These are phyloP conservation scores for Tupaia tana DNA, from an alignment of 2,113 vertebrate genomes.

Conservation along the genomic window DNA sequence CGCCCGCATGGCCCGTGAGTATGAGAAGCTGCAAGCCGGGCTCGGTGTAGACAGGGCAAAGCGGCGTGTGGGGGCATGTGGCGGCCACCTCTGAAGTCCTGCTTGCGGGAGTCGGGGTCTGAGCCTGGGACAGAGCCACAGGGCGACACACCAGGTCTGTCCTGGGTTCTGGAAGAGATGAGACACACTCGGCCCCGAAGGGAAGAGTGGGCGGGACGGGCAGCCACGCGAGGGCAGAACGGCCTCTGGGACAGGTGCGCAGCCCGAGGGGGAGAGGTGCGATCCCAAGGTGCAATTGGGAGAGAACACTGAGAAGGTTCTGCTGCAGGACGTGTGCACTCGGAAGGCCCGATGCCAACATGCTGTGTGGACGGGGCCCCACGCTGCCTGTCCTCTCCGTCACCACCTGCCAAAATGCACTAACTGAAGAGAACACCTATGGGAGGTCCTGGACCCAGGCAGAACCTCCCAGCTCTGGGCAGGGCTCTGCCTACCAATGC, in stretches of 20 bases:
- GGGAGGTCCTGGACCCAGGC: neutral
- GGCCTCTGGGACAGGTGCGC: neutral
- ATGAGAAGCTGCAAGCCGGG: constrained; percentile 76
- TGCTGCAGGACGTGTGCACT: neutral
- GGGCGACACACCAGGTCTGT: neutral
- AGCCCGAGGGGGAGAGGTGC: neutral
- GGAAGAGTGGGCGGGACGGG: neutral
- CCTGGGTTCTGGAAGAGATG: neutral
- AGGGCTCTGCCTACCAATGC: neutral
- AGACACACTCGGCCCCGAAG: neutral
- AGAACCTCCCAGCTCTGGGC: neutral
- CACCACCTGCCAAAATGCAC: neutral
- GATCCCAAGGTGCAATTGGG: neutral
- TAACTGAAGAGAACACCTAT: neutral
- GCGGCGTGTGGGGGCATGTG: constrained; percentile 82
- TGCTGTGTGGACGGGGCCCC: neutral
- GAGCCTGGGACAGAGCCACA: neutral
- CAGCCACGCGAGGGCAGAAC: neutral
- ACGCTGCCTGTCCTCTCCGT: neutral
- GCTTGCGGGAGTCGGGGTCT: constrained; percentile 18
- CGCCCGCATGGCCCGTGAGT: constrained; percentile 85
- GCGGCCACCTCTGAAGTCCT: constrained; percentile 82
- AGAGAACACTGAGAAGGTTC: constrained; percentile 37
- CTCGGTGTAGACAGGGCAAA: constrained; percentile 62
- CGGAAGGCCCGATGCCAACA: neutral